These are phyloP conservation scores for Poecilia latipinna DNA, from an alignment of 2,113 vertebrate genomes.

Conservation along the genomic window DNA sequence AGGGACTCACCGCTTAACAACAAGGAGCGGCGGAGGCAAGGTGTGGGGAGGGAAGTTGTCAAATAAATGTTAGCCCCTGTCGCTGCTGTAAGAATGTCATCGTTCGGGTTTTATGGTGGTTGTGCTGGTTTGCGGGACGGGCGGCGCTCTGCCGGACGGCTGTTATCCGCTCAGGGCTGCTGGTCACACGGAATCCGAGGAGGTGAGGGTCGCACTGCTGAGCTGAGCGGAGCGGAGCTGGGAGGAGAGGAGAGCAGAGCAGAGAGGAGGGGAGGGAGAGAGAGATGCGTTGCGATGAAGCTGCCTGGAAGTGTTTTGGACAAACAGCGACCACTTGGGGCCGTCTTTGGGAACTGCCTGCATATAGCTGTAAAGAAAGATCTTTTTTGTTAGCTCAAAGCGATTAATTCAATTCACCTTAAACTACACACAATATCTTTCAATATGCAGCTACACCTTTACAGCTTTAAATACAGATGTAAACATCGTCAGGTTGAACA, in stretches of 20 bases:
- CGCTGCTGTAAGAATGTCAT: conserved; percentile 72
- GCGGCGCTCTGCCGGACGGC: conserved; percentile 13
- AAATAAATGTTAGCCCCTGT: conserved; percentile 67
- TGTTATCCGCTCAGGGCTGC: conserved; percentile 39
- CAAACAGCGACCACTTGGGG: conserved; percentile 63
- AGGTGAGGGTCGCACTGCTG: conserved; percentile 47
- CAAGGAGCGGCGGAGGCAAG: conserved; percentile 60
- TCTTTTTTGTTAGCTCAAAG: background rate
- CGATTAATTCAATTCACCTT: background rate
- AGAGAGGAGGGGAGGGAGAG: background rate
- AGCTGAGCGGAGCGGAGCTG: background rate
- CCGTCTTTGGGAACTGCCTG: background rate
- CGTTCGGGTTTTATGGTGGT: conserved; percentile 62
- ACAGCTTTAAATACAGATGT: background rate
- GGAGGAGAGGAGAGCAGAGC: background rate
- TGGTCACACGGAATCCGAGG: conserved; percentile 66
- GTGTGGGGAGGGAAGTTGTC: conserved; percentile 66
- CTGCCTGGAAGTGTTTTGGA: background rate
- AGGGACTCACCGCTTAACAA: conserved; percentile 67
- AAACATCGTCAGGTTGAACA: background rate
- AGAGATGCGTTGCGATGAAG: background rate
- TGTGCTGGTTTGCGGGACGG: conserved; percentile 33
- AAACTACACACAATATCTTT: background rate
- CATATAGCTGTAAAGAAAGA: background rate
- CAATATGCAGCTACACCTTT: background rate